phyloP scores from a whole-genome alignment of 2,888 invertebrate species.

The Campoplex nolae region DNA sequence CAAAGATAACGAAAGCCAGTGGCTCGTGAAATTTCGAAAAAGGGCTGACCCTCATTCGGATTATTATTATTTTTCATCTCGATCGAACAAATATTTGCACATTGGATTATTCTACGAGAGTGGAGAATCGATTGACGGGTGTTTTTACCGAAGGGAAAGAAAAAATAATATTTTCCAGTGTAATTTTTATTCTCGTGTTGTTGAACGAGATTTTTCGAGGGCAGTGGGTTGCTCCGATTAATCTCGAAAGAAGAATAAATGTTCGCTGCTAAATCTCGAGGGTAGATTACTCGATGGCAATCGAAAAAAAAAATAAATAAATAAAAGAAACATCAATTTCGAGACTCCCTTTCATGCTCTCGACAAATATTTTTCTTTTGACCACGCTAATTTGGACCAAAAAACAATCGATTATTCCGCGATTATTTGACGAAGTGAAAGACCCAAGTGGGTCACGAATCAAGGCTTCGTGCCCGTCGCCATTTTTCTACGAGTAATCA shows the following conservation, averaged over 20 bases:
- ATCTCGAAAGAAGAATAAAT: neutral
- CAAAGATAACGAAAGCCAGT: slow-evolving; percentile 4
- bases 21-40: slow-evolving; percentile 44
- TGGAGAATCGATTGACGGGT: slow-evolving; percentile 21
- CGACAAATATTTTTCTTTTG: no score
- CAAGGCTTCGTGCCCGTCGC: slow-evolving; percentile 12
- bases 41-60: neutral
- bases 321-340: neutral
- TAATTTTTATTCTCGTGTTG: slow-evolving; percentile 1
- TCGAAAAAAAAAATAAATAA: no score
- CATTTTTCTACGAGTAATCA: neutral
- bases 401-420: neutral
- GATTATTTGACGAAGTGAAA: slow-evolving; percentile 9
- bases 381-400: neutral
- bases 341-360: no score
- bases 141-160: slow-evolving; percentile 12
- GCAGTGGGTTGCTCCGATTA: slow-evolving; percentile 6
- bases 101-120: slow-evolving; percentile 19
- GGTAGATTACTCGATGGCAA: neutral
- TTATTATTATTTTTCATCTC: neutral
- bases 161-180: neutral
- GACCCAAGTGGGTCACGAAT: slow-evolving; percentile 58
- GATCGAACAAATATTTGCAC: slow-evolving; percentile 54
- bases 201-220: slow-evolving; percentile 4
- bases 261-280: neutral